These are phyloP conservation scores for Drosophila albomicans DNA, from an alignment of 1,140 invertebrate species.

Conservation along the genomic window DNA sequence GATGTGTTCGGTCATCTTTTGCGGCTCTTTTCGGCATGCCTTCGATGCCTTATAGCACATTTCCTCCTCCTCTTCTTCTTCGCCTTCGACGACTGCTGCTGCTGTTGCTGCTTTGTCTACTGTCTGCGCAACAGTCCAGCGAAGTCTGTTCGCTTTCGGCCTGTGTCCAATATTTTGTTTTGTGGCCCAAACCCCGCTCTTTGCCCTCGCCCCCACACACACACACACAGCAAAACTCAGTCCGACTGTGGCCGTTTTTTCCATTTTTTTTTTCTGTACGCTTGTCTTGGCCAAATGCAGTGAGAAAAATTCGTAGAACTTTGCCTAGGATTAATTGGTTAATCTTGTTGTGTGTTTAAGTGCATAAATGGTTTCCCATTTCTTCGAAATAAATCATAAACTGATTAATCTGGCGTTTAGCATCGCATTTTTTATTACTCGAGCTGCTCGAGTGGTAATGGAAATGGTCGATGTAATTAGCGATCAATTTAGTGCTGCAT, in stretches of 20 bases:
- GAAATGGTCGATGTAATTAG: constrained; percentile 37
- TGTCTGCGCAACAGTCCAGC: constrained; percentile 57
- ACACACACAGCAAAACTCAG: too few species aligned
- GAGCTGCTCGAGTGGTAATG: not conserved
- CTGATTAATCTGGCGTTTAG: constrained; percentile 66
- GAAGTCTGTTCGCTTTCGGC: constrained; percentile 2
- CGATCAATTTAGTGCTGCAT: constrained; percentile 18
- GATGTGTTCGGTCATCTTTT: constrained; percentile 74
- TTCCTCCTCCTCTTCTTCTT: constrained; percentile 14
- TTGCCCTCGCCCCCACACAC: constrained; percentile 1
- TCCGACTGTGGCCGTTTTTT: not conserved
- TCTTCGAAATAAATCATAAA: constrained; percentile 71
- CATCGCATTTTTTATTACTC: constrained; percentile 37
- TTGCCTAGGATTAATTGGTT: constrained; percentile 78
- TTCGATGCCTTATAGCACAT: constrained; percentile 6
- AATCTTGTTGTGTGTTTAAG: constrained; percentile 59
- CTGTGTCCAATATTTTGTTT: constrained; percentile 52
- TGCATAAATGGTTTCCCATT: constrained; percentile 49
- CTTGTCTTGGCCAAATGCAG: constrained; percentile 61
- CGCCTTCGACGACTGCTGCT: not conserved
- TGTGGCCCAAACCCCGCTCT: constrained; percentile 35
- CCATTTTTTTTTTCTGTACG: constrained; percentile 11
- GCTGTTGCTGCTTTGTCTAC: constrained; percentile 12
- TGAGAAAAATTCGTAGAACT: constrained; percentile 78
- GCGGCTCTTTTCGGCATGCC: constrained; percentile 63